Conservation (phyloP, 1,140 invertebrate species). For the Dendrolimus kikuchii region DNA sequence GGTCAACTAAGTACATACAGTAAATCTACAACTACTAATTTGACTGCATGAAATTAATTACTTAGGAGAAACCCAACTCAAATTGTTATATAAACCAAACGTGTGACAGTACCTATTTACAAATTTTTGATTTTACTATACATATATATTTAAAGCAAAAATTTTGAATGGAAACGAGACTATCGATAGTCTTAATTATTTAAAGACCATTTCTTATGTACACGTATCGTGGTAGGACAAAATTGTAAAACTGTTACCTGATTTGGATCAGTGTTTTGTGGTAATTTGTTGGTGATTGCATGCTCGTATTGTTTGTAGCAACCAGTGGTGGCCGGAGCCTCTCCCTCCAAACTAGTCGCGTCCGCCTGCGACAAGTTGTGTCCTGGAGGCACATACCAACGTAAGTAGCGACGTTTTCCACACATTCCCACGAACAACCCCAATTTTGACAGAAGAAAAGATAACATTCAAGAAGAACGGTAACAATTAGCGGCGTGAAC, state of each 20-base stretch:
- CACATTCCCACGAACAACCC: conserved; percentile 5
- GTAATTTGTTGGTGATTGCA: conserved; percentile 77
- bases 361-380: conserved; percentile 93
- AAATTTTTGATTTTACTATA: too few relatives aligned
- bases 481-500: conserved; percentile 54
- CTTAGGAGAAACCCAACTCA: too few relatives aligned
- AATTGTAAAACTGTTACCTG: conserved; percentile 65
- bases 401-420: conserved; percentile 54
- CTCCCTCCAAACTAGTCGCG: conserved; percentile 88
- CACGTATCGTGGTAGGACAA: neutral
- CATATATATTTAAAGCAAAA: too few relatives aligned
- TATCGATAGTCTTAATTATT: too few relatives aligned
- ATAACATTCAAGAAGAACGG: conserved; percentile 45
- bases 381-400: conserved; percentile 77
- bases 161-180: too few relatives aligned
- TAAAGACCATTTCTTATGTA: too few relatives aligned
- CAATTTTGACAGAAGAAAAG: conserved; percentile 31
- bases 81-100: too few relatives aligned
- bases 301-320: conserved; percentile 92
- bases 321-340: conserved; percentile 81
- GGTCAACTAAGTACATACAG: too few relatives aligned
- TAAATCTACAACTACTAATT: too few relatives aligned
- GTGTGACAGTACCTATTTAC: too few relatives aligned
- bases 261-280: conserved; percentile 74
- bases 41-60: too few relatives aligned